phyloP scores from a whole-genome alignment of 2,888 invertebrate genomes.

The Adela reaumurella region DNA sequence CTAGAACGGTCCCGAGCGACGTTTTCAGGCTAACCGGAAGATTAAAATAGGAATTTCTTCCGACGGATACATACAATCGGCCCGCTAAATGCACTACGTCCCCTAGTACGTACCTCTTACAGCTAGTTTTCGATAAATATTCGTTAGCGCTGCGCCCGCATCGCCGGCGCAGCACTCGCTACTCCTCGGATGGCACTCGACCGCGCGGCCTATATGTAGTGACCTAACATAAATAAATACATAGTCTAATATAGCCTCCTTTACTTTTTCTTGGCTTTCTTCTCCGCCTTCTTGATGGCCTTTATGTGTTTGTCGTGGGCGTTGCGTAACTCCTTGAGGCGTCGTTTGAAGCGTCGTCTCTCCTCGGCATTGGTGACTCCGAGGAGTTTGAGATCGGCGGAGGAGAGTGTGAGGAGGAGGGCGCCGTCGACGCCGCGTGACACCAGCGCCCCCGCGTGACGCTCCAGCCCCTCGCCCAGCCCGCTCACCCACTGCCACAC shows the following conservation, averaged over 20 bases:
- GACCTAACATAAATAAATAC: neutral
- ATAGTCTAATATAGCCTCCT: neutral
- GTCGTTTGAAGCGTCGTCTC: conserved; percentile 72
- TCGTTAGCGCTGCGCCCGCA: neutral
- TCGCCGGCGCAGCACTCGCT: neutral
- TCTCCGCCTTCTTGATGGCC: conserved; percentile 81
- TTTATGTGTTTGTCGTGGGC: conserved; percentile 86
- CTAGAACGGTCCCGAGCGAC: neutral
- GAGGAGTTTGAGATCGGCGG: conserved; percentile 85
- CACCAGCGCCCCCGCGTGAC: conserved; percentile 82
- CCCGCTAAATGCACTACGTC: neutral
- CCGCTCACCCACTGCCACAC: conserved; percentile 89
- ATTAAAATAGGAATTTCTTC: neutral
- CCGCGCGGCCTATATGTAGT: conserved; percentile 23
- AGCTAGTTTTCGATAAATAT: neutral
- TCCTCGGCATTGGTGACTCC: conserved; percentile 79
- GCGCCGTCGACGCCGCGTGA: conserved; percentile 87
- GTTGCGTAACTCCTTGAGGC: conserved; percentile 77
- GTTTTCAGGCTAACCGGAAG: neutral
- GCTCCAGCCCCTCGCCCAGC: conserved; percentile 82
- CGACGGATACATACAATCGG: neutral
- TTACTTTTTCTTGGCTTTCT: conserved; percentile 71
- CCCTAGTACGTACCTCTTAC: neutral
- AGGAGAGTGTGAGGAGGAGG: conserved; percentile 82
- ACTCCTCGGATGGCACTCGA: conserved; percentile 33